Evolutionary conservation across 37 sponge, comb jelly and placozoan species (phyloP).

Genomic region (Chondrilla cf. caribensis): DNA sequence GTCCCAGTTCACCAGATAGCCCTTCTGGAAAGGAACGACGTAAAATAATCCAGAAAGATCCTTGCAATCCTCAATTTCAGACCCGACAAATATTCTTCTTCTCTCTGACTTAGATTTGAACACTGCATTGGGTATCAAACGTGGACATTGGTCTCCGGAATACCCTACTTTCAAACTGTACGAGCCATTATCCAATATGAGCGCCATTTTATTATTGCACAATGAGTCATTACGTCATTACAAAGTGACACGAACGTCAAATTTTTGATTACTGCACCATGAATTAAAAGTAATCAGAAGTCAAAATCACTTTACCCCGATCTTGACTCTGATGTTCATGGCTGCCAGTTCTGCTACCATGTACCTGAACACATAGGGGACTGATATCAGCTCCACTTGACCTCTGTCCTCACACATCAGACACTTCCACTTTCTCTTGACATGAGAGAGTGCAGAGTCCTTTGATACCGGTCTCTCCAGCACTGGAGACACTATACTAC

Average conservation of each 20-base stretch:
- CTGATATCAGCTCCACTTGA: slow-evolving; percentile 55
- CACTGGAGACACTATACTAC: slow-evolving; percentile 78
- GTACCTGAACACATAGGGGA: slow-evolving; percentile 92
- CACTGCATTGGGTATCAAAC: slow-evolving; percentile 63
- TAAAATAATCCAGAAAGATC: slow-evolving; percentile 88
- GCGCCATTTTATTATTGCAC: slow-evolving; percentile 19
- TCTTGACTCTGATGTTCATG: slow-evolving; percentile 86
- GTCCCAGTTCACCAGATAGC: slow-evolving; percentile 97
- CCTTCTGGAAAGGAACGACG: slow-evolving; percentile 88
- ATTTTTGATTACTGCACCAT: too few species aligned
- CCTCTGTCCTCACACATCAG: slow-evolving; percentile 54
- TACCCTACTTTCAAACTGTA: slow-evolving; percentile 76
- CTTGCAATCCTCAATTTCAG: slow-evolving; percentile 83
- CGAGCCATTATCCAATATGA: slow-evolving; percentile 85
- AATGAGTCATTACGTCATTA: too few species aligned
- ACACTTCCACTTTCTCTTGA: slow-evolving; percentile 63
- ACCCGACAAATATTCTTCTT: slow-evolving; percentile 76
- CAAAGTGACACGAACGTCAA: too few species aligned
- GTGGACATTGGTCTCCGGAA: slow-evolving; percentile 25
- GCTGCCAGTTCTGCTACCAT: slow-evolving; percentile 92
- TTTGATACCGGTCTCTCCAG: slow-evolving; percentile 35
- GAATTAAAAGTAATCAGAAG: too few species aligned
- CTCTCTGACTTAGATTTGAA: slow-evolving; percentile 81
- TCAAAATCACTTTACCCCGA: slow-evolving; percentile 40
- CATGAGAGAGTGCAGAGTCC: slow-evolving; percentile 33